A percentile compares a stretch with the other conserved stretches of the same genome.
Conservation (phyloP, 2,797 vertebrate genomes). For the Leucoraja ocellata region DNA sequence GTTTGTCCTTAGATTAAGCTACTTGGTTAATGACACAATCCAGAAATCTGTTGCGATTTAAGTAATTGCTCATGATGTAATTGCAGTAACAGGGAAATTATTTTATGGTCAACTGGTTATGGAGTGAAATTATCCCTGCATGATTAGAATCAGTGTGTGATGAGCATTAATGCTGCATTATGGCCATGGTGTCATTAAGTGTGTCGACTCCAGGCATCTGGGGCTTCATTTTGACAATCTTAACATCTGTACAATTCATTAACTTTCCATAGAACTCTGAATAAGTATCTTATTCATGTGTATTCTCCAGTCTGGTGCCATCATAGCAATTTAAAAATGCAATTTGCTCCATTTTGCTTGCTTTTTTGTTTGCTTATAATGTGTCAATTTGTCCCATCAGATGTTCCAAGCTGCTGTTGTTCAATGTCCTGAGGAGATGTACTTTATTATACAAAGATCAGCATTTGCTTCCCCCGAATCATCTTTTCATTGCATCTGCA, state of each 20-base stretch:
- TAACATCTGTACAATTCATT: constrained; percentile 32
- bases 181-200: not conserved
- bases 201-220: not conserved
- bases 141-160: constrained; percentile 13
- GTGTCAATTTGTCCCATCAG: constrained; percentile 2
- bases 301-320: not conserved
- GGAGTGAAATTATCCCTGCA: not conserved
- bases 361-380: not conserved
- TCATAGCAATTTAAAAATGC: constrained; percentile 21
- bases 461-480: not conserved
- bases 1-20: not conserved
- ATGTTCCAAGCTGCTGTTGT: not conserved
- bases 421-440: constrained; percentile 16
- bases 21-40: not conserved
- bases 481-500: constrained; percentile 8
- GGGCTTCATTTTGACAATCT: constrained; percentile 12
- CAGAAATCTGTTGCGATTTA: not conserved
- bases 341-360: not conserved
- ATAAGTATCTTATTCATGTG: not conserved
- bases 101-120: constrained; percentile 17
- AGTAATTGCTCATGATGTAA: not conserved
- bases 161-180: constrained; percentile 12
- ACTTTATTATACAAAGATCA: constrained; percentile 19
- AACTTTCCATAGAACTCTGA: constrained; percentile 10
- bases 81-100: not conserved